Evolutionary conservation across 2,888 invertebrate species (phyloP).

Genomic region (Seira musarum): DNA sequence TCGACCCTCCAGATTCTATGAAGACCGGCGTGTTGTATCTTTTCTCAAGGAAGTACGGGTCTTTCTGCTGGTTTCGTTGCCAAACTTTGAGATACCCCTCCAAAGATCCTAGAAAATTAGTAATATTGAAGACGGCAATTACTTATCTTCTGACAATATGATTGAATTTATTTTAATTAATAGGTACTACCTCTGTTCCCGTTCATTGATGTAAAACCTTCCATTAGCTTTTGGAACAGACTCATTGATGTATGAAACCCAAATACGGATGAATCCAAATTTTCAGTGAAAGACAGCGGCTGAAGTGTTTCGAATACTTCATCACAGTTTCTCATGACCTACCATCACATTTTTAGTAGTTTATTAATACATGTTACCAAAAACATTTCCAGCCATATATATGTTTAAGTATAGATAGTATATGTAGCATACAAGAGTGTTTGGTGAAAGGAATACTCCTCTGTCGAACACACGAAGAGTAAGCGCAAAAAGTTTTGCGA

Average conservation of each 20-base stretch:
- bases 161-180: not conserved
- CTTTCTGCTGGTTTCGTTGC: conserved; percentile 18
- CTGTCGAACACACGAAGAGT: conserved; percentile 31
- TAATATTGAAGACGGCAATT: not conserved
- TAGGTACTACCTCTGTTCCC: not conserved
- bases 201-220: not conserved
- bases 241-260: conserved; percentile 25
- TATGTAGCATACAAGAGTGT: conserved; percentile 23
- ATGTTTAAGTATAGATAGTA: no score
- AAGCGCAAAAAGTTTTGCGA: conserved; percentile 33
- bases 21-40: conserved; percentile 24
- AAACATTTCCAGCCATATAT: no score
- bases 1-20: not conserved
- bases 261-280: conserved; percentile 31
- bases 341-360: no score
- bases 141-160: not conserved
- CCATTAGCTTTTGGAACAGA: not conserved
- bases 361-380: no score
- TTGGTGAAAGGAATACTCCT: conserved; percentile 31
- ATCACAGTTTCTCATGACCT: conserved; percentile 38
- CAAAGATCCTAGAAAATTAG: conserved; percentile 21
- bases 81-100: conserved; percentile 27
- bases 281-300: conserved; percentile 3
- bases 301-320: conserved; percentile 21
- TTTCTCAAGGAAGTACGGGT: conserved; percentile 1